These are phyloP conservation scores for Actinopyga echinites DNA, from an alignment of 53 echinoderm and acorn worm species.

Conservation along the genomic window DNA sequence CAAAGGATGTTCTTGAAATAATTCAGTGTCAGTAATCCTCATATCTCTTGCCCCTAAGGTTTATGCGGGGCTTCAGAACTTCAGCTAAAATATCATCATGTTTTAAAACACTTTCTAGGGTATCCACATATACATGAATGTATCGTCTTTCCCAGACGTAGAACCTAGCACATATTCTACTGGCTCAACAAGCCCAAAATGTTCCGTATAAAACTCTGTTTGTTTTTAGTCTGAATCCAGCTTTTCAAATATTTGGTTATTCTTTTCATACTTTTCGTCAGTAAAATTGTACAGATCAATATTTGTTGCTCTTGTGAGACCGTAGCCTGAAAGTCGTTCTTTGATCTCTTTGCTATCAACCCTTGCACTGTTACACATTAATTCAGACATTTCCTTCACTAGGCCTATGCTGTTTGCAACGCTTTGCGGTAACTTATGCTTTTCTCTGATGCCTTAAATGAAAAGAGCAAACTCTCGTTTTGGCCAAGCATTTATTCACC, in stretches of 20 bases:
- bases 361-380: too few species aligned
- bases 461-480: too few species aligned
- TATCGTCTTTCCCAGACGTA: background rate
- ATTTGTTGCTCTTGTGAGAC: too few species aligned
- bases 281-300: too few species aligned
- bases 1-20: too few species aligned
- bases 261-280: background rate
- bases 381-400: too few species aligned
- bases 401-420: too few species aligned
- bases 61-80: background rate
- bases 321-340: too few species aligned
- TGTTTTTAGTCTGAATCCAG: background rate
- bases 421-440: too few species aligned
- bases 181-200: background rate
- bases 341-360: too few species aligned
- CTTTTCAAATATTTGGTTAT: background rate
- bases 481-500: too few species aligned
- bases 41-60: background rate
- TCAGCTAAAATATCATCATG: slow-evolving; percentile 17
- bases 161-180: background rate
- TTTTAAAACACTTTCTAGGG: background rate
- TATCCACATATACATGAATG: background rate
- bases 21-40: background rate
- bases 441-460: too few species aligned
- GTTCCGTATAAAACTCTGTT: background rate